Evolutionary conservation across 1,140 invertebrate genomes (phyloP), one percentile per base, ranked within the genome.

Genomic region (Drosophila tsacasi): DNA sequence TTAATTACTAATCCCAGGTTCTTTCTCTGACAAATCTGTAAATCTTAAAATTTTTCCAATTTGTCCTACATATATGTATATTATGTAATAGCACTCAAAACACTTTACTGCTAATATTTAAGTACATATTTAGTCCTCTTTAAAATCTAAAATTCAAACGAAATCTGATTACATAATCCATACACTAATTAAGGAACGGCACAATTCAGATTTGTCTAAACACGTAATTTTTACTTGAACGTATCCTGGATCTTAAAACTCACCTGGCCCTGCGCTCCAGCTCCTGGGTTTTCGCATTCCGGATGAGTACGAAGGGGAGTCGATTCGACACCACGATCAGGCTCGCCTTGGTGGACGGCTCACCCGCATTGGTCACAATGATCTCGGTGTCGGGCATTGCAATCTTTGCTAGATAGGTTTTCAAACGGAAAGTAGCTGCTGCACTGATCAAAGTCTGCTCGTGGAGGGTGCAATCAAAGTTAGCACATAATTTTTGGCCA

Each of bases 291-390:
- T 94, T 93, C 46, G 96, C 94, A 93, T 97, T 95, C 84, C 96
- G 95, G 86, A 95, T 96, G 37, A 98, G 93, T 73, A 98, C 96
- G 93, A 98, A 98, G 9, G 97, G 97, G 84, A 98, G 94, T 80
- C 97, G 94, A 94, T 98, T 98, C 75, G 97, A 97, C 54, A 98
- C 97, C 66, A 98, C 97, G 84, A 98, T 97, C 94, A 98, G 96
- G 82, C 95, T 96, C 81, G 95, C 95, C 92, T 95, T 95, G 19
- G 84, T 83, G 12, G 74, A 87, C 0, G 91, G 81, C 57, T 92
- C 91, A n/a, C 68, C 77, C 27, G 90, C 75, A 52, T 87, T 83
- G 64, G 92, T 93, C 40, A 93, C 79, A 46, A 92, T 85, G 54
- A 93, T 93, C 81, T 93, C 92, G 50, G 92, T 90, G 58, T 93